A percentile compares a stretch with the other conserved stretches of the same genome.
Evolutionary conservation across 2,797 vertebrate genomes (phyloP).

Genomic region (Loris lydekkerianus): DNA sequence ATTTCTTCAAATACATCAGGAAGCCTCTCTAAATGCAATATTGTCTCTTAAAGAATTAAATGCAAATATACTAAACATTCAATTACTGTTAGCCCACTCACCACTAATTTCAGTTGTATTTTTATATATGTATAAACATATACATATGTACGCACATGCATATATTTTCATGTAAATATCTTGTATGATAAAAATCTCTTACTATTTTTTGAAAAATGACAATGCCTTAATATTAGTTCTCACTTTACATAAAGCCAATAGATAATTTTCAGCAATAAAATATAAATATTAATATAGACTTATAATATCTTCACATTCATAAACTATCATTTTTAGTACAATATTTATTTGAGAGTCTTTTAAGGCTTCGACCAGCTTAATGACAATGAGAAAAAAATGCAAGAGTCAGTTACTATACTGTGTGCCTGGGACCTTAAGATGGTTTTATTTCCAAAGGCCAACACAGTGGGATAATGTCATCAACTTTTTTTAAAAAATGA

Average conservation of each 20-base stretch:
- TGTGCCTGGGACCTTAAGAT: not conserved
- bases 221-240: not conserved
- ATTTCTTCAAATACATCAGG: not conserved
- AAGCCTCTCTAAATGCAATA: not conserved
- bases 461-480: not conserved
- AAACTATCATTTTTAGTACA: not conserved
- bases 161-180: not conserved
- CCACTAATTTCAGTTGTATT: not conserved
- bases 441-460: constrained; percentile 8
- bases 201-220: not conserved
- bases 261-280: not conserved
- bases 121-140: not conserved
- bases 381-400: not conserved
- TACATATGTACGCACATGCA: not conserved
- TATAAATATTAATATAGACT: not conserved
- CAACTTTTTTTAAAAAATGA: not conserved
- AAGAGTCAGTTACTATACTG: not conserved
- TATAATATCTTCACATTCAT: not conserved
- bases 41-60: not conserved
- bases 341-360: not conserved
- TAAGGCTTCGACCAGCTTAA: not conserved
- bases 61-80: not conserved
- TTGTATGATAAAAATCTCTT: not conserved
- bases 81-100: not conserved
- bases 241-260: not conserved